Evolutionary conservation across 37 sponge, comb jelly and placozoan species (phyloP).

Genomic region (Dysidea cf. avara): DNA sequence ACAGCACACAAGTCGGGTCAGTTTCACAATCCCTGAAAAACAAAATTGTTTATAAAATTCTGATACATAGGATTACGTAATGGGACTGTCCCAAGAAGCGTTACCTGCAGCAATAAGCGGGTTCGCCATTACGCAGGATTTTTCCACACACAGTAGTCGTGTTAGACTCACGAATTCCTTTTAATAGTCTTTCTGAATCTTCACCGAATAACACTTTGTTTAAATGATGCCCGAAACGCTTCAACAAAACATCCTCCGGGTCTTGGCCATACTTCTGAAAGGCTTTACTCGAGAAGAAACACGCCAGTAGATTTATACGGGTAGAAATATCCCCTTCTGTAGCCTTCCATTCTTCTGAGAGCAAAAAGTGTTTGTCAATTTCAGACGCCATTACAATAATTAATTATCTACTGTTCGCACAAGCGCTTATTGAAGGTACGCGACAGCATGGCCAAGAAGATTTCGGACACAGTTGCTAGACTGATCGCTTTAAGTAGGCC

Average conservation of each 20-base stretch:
- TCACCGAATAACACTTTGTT: not conserved
- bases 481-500: conserved; percentile 68
- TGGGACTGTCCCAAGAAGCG: not conserved
- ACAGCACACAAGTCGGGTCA: conserved; percentile 89
- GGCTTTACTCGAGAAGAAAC: not conserved
- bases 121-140: conserved; percentile 72
- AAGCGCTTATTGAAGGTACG: not conserved
- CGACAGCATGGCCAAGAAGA: conserved; percentile 47
- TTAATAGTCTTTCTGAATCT: too few relatives aligned
- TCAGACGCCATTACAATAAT: too few relatives aligned
- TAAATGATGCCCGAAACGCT: conserved; percentile 65
- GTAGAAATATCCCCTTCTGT: too few relatives aligned
- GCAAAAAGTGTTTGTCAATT: too few relatives aligned
- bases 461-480: conserved; percentile 59
- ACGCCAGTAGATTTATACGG: too few relatives aligned
- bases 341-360: too few relatives aligned
- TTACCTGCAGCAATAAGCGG: conserved; percentile 73
- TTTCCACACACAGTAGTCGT: conserved; percentile 50
- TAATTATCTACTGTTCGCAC: not conserved
- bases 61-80: not conserved
- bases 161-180: too few relatives aligned
- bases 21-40: conserved; percentile 77
- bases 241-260: conserved; percentile 27
- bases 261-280: conserved; percentile 20
- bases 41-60: not conserved